A percentile compares a stretch with the other conserved stretches of the same genome.
phyloP scores from a whole-genome alignment of 2,113 vertebrate genomes.

The Rhinolophus ferrumequinum region DNA sequence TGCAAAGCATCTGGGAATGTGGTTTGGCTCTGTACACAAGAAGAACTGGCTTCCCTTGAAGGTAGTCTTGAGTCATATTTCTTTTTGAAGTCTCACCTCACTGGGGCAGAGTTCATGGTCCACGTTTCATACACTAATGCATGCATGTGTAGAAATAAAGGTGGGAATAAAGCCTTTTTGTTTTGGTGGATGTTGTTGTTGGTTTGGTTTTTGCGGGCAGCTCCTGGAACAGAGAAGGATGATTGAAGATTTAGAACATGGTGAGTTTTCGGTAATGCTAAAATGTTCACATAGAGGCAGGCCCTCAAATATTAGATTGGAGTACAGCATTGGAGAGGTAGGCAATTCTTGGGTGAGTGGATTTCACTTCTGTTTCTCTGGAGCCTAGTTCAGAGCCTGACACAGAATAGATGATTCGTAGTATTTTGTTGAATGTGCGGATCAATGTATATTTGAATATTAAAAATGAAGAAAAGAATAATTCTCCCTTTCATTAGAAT shows the following conservation, averaged over 20 bases:
- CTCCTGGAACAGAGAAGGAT: background rate
- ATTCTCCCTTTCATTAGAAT: background rate
- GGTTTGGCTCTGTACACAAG: background rate
- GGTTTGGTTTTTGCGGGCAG: background rate
- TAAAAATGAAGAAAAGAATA: background rate
- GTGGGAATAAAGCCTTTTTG: slow-evolving; percentile 4
- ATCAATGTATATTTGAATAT: slow-evolving; percentile 1
- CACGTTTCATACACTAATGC: background rate
- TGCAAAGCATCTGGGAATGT: background rate
- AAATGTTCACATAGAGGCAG: background rate
- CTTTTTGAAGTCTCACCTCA: slow-evolving; percentile 19
- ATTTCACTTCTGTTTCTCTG: background rate
- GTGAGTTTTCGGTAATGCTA: slow-evolving; percentile 2
- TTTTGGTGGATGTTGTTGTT: background rate
- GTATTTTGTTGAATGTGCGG: background rate
- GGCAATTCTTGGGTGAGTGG: background rate
- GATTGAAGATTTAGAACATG: slow-evolving; percentile 15
- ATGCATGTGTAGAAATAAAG: background rate
- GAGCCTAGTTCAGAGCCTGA: background rate
- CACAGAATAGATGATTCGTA: background rate
- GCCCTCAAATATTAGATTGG: background rate
- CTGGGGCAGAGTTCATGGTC: background rate
- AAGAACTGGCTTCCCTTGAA: background rate
- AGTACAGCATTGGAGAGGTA: background rate
- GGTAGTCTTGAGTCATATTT: background rate